phyloP scores from a whole-genome alignment of 2,113 vertebrate species.

The Pithys albifrons region DNA sequence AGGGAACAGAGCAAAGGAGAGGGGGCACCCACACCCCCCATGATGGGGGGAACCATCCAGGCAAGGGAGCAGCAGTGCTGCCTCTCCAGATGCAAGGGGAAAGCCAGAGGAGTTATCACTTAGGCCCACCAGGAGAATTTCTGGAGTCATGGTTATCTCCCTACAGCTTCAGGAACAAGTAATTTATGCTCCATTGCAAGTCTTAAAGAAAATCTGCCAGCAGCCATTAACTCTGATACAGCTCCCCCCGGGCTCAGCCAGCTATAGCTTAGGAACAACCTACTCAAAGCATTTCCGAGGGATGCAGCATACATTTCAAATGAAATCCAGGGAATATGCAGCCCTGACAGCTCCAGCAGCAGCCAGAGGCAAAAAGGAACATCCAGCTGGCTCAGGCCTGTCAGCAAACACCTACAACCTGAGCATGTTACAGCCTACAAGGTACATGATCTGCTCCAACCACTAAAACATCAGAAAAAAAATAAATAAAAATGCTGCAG shows the following conservation, averaged over 20 bases:
- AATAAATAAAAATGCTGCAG: background rate
- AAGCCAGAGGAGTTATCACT: rapidly evolving
- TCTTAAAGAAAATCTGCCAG: background rate
- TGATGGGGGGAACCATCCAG: rapidly evolving
- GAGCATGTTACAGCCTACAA: background rate
- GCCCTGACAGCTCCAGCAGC: background rate
- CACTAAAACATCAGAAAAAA: background rate
- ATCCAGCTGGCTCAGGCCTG: background rate
- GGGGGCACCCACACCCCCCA: rapidly evolving
- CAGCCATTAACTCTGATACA: background rate
- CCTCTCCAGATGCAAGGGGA: background rate
- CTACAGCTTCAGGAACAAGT: background rate
- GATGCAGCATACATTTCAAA: background rate
- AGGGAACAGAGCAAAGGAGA: background rate
- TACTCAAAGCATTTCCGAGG: background rate
- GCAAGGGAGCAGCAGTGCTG: background rate
- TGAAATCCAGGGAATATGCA: background rate
- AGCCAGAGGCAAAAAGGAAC: background rate
- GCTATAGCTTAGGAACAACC: background rate
- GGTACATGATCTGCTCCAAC: background rate
- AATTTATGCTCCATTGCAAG: background rate
- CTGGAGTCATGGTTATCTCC: background rate
- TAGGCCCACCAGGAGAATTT: background rate
- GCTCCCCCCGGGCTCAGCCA: background rate
- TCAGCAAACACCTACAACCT: background rate